A percentile compares a stretch with the other conserved stretches of the same genome.
phyloP scores from a whole-genome alignment of 2,113 vertebrate species.

The Amblyornis subalaris region DNA sequence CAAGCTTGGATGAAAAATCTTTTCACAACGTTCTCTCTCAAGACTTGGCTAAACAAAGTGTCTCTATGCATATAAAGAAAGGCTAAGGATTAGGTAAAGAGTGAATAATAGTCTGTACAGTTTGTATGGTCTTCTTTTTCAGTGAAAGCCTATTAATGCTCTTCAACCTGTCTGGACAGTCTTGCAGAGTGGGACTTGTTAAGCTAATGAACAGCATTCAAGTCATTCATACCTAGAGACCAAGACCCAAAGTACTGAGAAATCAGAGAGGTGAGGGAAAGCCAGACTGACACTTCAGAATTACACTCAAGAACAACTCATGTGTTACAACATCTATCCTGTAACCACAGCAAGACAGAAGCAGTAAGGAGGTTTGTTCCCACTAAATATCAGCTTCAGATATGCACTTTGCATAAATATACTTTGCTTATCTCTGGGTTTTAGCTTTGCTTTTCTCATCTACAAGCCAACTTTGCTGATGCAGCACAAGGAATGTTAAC shows the following conservation, averaged over 20 bases:
- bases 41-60: not conserved
- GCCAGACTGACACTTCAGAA: not conserved
- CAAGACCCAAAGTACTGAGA: not conserved
- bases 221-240: not conserved
- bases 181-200: not conserved
- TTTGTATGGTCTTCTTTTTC: not conserved
- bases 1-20: not conserved
- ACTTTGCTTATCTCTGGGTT: not conserved
- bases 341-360: not conserved
- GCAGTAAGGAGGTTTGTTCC: not conserved
- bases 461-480: not conserved
- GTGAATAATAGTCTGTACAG: not conserved
- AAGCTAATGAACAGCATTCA: not conserved
- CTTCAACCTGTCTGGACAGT: not conserved
- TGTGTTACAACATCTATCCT: not conserved
- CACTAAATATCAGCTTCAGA: not conserved
- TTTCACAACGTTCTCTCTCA: not conserved
- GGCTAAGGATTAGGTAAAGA: not conserved
- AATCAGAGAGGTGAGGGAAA: not conserved
- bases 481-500: not conserved
- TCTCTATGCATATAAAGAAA: not conserved
- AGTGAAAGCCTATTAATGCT: not conserved
- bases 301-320: not conserved
- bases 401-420: not conserved
- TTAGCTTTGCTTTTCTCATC: not conserved